A percentile compares a stretch with the other conserved stretches of the same genome.
Conservation (phyloP, 2,888 invertebrate genomes). For the Tetanocera ferruginea region DNA sequence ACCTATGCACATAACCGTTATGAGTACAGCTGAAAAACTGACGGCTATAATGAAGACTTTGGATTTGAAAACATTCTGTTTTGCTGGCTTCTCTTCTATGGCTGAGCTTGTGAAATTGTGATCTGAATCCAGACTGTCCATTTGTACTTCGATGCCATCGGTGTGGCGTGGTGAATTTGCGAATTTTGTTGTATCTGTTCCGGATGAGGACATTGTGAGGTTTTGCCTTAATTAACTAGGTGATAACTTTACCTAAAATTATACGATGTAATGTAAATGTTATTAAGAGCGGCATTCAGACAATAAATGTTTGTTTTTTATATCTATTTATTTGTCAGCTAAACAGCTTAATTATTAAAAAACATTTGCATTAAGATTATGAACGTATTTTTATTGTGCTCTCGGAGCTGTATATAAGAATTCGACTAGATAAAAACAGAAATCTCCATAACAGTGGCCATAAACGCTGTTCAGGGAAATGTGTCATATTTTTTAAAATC, state of each 20-base stretch:
- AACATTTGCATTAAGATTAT: neutral
- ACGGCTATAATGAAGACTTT: conserved; percentile 63
- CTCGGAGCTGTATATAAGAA: neutral
- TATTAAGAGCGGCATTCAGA: no score
- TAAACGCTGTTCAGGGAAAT: neutral
- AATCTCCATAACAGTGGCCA: neutral
- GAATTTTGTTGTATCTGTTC: conserved; percentile 7
- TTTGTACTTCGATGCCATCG: conserved; percentile 68
- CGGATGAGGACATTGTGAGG: conserved; percentile 19
- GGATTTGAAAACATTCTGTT: conserved; percentile 63
- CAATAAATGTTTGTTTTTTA: neutral
- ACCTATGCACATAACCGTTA: conserved; percentile 63
- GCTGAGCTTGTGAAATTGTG: conserved; percentile 44
- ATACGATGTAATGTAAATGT: neutral
- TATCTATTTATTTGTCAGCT: neutral
- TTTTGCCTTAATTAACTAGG: neutral
- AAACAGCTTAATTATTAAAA: neutral
- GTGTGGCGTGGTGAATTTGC: conserved; percentile 25
- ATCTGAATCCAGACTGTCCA: conserved; percentile 60
- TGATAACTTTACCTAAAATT: neutral
- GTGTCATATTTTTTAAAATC: no score
- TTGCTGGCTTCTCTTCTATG: conserved; percentile 30
- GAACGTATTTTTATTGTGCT: neutral
- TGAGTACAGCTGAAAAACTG: conserved; percentile 58
- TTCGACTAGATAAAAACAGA: neutral